phyloP scores from a whole-genome alignment of 1,140 invertebrate genomes.

The Drosophila ercepeae region DNA sequence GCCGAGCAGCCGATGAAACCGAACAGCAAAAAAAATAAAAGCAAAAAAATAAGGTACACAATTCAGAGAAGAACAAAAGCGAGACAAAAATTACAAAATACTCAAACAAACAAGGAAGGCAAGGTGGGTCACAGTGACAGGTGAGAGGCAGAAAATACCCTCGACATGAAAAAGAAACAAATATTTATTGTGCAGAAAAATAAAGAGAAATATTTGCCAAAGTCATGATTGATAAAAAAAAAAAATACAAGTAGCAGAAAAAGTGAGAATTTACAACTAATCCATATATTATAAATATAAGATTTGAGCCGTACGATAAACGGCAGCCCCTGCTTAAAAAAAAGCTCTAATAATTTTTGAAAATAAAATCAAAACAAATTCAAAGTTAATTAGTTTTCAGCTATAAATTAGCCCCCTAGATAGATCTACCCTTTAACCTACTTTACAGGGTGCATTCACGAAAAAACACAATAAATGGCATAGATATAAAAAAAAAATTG shows the following conservation, averaged over 20 bases:
- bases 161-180: neutral
- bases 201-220: neutral
- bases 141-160: constrained; percentile 28
- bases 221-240: neutral
- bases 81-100: constrained; percentile 51
- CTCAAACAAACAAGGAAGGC: constrained; percentile 32
- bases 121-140: constrained; percentile 10
- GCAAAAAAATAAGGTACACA: constrained; percentile 17
- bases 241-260: too few species aligned
- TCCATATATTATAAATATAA: too few species aligned
- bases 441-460: constrained; percentile 28
- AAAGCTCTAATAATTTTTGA: neutral
- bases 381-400: neutral
- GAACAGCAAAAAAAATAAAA: constrained; percentile 8
- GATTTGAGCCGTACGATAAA: too few species aligned
- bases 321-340: too few species aligned
- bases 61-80: constrained; percentile 24
- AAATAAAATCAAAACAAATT: neutral
- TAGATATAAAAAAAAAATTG: constrained; percentile 51
- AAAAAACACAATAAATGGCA: constrained; percentile 53
- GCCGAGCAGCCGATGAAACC: constrained; percentile 16
- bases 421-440: constrained; percentile 8
- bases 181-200: neutral
- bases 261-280: too few species aligned
- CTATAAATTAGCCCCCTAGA: neutral